phyloP scores from a whole-genome alignment of 2,797 vertebrate genomes.

The Vespertilio murinus region DNA sequence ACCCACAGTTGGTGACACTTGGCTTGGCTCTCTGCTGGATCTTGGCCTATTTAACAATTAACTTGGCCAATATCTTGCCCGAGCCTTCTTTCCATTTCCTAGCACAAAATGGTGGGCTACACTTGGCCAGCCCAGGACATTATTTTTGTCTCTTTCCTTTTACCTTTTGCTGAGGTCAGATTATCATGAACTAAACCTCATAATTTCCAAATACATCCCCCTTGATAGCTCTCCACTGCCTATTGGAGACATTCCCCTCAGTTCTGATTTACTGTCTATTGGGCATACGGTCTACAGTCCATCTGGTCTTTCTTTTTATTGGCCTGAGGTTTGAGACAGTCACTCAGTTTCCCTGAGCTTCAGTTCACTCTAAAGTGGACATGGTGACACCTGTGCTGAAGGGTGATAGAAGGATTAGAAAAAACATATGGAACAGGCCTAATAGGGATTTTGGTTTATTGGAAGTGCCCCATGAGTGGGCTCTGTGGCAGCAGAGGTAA shows the following conservation, averaged over 20 bases:
- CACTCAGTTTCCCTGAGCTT: neutral
- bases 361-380: slow-evolving; percentile 1
- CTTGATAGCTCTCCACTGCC: neutral
- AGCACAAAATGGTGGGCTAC: neutral
- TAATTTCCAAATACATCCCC: neutral
- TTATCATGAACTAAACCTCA: neutral
- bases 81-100: slow-evolving; percentile 20
- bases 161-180: neutral
- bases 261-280: neutral
- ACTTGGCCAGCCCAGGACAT: neutral
- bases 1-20: neutral
- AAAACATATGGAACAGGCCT: neutral
- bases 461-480: neutral
- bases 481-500: neutral
- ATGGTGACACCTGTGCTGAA: neutral
- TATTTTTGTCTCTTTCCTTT: slow-evolving; percentile 27
- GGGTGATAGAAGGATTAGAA: neutral
- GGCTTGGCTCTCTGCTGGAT: neutral
- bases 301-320: neutral
- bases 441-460: neutral
- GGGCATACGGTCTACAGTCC: neutral
- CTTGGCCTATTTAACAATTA: neutral
- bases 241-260: neutral
- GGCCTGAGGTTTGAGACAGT: neutral
- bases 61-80: neutral